Evolutionary conservation across 2,113 vertebrate species (phyloP).

Genomic region (Marmota flaviventris): DNA sequence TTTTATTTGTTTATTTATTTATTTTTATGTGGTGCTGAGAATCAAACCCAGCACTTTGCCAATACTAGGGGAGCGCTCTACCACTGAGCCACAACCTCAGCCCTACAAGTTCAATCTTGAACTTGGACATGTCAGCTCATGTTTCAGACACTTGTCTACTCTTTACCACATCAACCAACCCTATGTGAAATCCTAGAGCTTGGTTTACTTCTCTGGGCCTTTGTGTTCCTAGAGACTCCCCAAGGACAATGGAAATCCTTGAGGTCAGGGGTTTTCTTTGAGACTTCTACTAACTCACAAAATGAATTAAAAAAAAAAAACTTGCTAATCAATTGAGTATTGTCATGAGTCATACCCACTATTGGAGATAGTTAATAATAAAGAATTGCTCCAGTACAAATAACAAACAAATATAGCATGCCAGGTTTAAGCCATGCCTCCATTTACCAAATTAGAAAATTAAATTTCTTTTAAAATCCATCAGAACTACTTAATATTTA

Average conservation of each 20-base stretch:
- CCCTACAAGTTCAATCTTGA: neutral
- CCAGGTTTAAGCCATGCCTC: neutral
- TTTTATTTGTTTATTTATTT: too few species aligned
- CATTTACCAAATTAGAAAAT: slow-evolving; percentile 13
- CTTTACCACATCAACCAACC: neutral
- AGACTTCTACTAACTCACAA: neutral
- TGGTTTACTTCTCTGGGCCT: neutral
- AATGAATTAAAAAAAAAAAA: neutral
- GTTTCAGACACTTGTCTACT: neutral
- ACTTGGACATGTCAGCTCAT: neutral
- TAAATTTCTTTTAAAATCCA: neutral
- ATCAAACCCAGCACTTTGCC: too few species aligned
- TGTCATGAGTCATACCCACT: neutral
- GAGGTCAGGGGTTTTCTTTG: neutral
- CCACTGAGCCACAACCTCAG: too few species aligned
- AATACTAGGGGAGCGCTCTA: too few species aligned
- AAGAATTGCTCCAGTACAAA: neutral
- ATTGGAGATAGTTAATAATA: neutral
- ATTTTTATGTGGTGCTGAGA: too few species aligned
- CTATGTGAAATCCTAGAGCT: neutral
- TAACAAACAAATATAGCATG: neutral
- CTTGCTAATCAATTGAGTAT: neutral
- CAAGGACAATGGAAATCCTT: neutral
- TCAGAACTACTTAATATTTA: slow-evolving; percentile 5
- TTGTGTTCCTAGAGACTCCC: neutral